phyloP scores from a whole-genome alignment of 1,140 invertebrate genomes.

The Pogonus chalceus region DNA sequence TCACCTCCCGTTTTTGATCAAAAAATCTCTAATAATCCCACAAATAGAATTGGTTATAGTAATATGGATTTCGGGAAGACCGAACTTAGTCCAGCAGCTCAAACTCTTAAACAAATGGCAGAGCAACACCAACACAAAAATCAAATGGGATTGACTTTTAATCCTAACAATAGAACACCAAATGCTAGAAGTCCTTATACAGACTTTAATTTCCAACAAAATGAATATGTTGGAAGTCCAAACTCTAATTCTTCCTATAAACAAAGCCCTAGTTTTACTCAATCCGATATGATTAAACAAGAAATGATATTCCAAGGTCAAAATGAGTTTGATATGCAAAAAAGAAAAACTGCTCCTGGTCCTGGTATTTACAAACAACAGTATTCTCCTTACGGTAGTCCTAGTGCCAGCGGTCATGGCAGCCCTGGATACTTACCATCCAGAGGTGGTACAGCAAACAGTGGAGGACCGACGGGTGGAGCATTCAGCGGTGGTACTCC shows the following conservation, averaged over 20 bases:
- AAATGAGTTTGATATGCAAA: slow-evolving; percentile 40
- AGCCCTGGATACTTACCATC: slow-evolving; percentile 51
- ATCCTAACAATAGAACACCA: slow-evolving; percentile 29
- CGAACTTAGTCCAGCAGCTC: slow-evolving; percentile 77
- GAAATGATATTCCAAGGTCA: slow-evolving; percentile 33
- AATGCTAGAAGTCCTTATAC: slow-evolving; percentile 41
- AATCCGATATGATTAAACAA: slow-evolving; percentile 35
- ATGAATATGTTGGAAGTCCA: slow-evolving; percentile 41
- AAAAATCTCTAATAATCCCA: slow-evolving; percentile 24
- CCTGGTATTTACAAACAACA: slow-evolving; percentile 42
- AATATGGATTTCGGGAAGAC: slow-evolving; percentile 46
- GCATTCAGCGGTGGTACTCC: slow-evolving; percentile 48
- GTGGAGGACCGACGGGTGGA: slow-evolving; percentile 30
- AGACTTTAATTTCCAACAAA: slow-evolving; percentile 38
- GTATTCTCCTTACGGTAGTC: slow-evolving; percentile 58
- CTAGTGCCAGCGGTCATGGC: slow-evolving; percentile 46
- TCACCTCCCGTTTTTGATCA: slow-evolving; percentile 37
- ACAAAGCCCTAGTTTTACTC: slow-evolving; percentile 35
- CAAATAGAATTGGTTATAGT: slow-evolving; percentile 33
- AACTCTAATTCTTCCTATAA: slow-evolving; percentile 37
- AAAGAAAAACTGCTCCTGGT: slow-evolving; percentile 36
- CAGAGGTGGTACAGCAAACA: slow-evolving; percentile 30
- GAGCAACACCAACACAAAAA: slow-evolving; percentile 89
- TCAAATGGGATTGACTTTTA: slow-evolving; percentile 42
- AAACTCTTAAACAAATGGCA: slow-evolving; percentile 91